Conservation (phyloP, 2,797 vertebrate genomes). For the Sebastes hubbsi region DNA sequence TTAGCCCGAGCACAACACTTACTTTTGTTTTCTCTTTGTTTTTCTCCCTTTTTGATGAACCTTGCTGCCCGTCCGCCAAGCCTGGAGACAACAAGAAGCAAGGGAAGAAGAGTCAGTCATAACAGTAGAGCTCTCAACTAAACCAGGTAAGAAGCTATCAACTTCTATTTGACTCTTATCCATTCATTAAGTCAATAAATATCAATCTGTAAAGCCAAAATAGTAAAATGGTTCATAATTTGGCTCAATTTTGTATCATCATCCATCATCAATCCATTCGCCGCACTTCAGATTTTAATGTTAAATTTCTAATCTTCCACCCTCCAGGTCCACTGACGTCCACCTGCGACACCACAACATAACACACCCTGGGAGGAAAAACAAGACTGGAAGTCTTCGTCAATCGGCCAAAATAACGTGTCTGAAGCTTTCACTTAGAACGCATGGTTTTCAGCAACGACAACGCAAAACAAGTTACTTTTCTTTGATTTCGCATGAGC, state of each 20-base stretch:
- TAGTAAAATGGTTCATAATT: neutral
- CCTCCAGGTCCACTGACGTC: constrained; percentile 55
- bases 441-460: constrained; percentile 90
- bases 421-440: constrained; percentile 90
- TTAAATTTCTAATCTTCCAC: neutral
- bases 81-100: constrained; percentile 89
- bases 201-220: neutral
- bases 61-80: constrained; percentile 37
- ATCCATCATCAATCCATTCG: neutral
- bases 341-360: constrained; percentile 44
- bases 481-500: constrained; percentile 98
- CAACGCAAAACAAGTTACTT: constrained; percentile 58
- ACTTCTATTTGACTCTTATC: neutral
- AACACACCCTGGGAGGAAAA: constrained; percentile 55
- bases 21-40: neutral
- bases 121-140: constrained; percentile 72
- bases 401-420: constrained; percentile 68
- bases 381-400: constrained; percentile 57
- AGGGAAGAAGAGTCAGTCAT: constrained; percentile 92
- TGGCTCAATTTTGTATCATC: neutral
- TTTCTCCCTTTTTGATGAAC: neutral
- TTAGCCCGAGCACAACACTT: neutral
- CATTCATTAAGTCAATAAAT: neutral
- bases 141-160: constrained; percentile 58
- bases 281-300: neutral